Evolutionary conservation across 2,113 vertebrate species (phyloP).

Genomic region (Podilymbus podiceps): DNA sequence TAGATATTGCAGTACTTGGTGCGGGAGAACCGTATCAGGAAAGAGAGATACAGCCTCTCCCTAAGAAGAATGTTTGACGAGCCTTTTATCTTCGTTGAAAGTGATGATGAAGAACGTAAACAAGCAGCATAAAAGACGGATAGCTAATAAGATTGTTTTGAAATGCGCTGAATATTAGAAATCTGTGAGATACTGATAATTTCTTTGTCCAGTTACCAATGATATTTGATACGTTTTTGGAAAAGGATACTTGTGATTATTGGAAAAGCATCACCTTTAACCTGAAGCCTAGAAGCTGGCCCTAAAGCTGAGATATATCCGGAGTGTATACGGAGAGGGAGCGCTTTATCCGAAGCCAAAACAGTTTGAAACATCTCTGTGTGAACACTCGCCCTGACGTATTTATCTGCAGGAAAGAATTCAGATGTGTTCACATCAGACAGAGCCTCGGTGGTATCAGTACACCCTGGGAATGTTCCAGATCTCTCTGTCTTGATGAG

Average conservation of each 20-base stretch:
- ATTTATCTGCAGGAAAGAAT: neutral
- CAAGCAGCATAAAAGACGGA: neutral
- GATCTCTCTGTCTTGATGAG: neutral
- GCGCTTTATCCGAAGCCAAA: neutral
- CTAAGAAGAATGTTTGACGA: neutral
- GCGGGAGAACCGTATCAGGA: neutral
- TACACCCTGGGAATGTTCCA: neutral
- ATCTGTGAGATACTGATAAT: neutral
- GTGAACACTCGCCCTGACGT: rapidly evolving
- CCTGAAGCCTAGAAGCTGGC: neutral
- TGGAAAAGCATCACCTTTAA: neutral
- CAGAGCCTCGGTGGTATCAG: rapidly evolving
- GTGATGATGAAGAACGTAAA: neutral
- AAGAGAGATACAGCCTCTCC: neutral
- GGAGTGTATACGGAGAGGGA: neutral
- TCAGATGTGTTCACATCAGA: neutral
- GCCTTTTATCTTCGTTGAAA: neutral
- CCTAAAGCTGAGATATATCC: neutral
- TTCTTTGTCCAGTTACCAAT: neutral
- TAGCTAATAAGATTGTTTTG: neutral
- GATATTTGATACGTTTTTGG: neutral
- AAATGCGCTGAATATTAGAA: neutral
- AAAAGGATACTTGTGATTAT: neutral
- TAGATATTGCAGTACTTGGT: neutral
- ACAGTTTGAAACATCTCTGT: neutral